Evolutionary conservation across 2,113 vertebrate genomes (phyloP), one percentile per base, ranked within the genome.

Genomic region (Notechis scutatus): DNA sequence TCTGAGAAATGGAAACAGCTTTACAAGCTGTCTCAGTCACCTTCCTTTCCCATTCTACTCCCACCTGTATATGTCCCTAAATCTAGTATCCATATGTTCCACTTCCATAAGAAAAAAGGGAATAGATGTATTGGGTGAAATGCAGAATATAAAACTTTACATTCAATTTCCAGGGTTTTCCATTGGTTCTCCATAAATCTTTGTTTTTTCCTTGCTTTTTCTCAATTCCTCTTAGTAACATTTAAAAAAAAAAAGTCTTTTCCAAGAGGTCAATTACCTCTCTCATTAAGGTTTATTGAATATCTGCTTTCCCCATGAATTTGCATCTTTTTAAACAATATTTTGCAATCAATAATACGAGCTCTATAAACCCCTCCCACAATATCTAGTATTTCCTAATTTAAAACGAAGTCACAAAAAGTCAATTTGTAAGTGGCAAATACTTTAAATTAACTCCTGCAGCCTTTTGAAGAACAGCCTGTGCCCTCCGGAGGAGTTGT

Each of bases 1-100:
- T 18, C 7, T 92, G 92, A 89, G 88, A 91, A 95, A 95, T 92
- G 88, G 91, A 94, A 93, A 96, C 94, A 96, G 96, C 96, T 94
- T 94, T 95, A 94, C 94, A 96, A 93, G 94, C 95, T 91, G 94
- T 20, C 34, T 42, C n/a, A 1, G 24, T 39, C 52, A 42, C 34
- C 7, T 15, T 54, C 59, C 20, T 15, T 69, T 3, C 18, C 4
- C 15, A n/a, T 47, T 20, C 39, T 61, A 29, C 45, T 56, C 55
- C 54, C 39, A 56, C 8, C n/a, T 81, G 34, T 42, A 81, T 42
- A 59, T 89, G 34, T 21, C 54, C 45, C 54, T 29, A 56, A 57
- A 57, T 12, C 23, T 29, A 20, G 54, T 23, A 21, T 10, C 52
- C 34, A 23, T 55, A 21, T 42, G 29, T 88, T 52, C 34, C 34